These are phyloP conservation scores for Timandra comae DNA, from an alignment of 2,888 invertebrate genomes.

Conservation along the genomic window DNA sequence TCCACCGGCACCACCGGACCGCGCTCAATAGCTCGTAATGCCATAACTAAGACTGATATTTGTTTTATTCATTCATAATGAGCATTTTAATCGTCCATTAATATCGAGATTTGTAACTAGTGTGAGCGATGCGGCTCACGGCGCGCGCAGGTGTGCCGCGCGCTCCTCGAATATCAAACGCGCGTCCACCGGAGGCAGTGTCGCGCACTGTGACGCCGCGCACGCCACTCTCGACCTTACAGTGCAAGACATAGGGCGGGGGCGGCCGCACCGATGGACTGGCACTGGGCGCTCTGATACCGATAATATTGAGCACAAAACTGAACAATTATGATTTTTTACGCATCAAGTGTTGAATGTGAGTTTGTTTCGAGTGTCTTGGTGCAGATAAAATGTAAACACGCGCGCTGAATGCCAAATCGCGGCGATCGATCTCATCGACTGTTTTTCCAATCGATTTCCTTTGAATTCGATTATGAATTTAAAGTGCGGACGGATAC, in stretches of 20 bases:
- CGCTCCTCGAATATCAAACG: conserved; percentile 47
- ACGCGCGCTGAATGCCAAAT: conserved; percentile 42
- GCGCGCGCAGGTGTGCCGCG: conserved; percentile 56
- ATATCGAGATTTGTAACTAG: conserved; percentile 17
- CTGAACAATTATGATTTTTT: conserved; percentile 37
- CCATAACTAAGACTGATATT: conserved; percentile 18
- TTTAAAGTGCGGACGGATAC: conserved; percentile 20
- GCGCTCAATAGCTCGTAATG: conserved; percentile 18
- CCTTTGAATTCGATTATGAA: conserved; percentile 33
- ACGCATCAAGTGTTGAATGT: conserved; percentile 29
- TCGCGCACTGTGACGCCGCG: conserved; percentile 1
- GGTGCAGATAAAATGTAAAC: conserved; percentile 44
- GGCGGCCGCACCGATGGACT: neutral
- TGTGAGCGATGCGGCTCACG: conserved; percentile 35
- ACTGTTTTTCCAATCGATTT: conserved; percentile 35
- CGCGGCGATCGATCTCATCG: conserved; percentile 18
- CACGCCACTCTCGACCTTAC: conserved; percentile 16
- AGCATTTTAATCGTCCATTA: conserved; percentile 29
- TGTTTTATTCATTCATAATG: conserved; percentile 23
- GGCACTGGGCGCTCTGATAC: conserved; percentile 15
- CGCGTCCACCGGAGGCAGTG: conserved; percentile 5
- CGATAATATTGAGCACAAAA: conserved; percentile 33
- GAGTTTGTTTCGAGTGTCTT: conserved; percentile 32
- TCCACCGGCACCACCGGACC: conserved; percentile 4
- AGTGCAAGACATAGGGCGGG: rapidly evolving